Evolutionary conservation across 1,140 invertebrate species (phyloP), one percentile per base, ranked within the genome.

Genomic region (Drosophila nikananu): DNA sequence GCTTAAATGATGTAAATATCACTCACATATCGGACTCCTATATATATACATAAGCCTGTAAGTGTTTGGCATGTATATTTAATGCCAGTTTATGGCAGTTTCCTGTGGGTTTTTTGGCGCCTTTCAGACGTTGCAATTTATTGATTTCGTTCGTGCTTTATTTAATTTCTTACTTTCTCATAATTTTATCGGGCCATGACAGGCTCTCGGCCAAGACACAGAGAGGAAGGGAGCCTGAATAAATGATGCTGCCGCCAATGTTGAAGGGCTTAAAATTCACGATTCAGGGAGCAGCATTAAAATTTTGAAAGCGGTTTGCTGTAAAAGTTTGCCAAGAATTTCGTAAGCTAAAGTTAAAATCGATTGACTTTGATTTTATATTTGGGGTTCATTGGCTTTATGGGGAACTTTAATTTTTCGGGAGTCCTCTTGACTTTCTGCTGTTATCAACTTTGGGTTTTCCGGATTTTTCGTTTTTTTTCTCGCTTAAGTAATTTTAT

Each of bases 111-210:
- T 49, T 49, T 35, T 17, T 39, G 21, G 32, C 32, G 46, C 59
- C 57, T 66, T 62, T 59, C 48, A 55, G 64, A 62, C 75, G 48
- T 61, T 84, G 86, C 86, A 89, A 84, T 90, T 90, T 89, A 89
- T 89, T 90, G 84, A 89, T 89, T 84, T 84, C 60, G 60, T 81
- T 89, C 77, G 66, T 66, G 78, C 78, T 74, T 81, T 73, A 76
- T 87, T 84, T 81, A 81, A 84, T 89, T 89, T 71, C 55, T 17
- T 46, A n/a, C 46, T 41, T 52, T 59, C 71, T 37, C 67, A 37
- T 60, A 49, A 60, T 57, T 65, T 77, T 82, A 86, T 80, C 71
- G 61, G 30, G 49, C 52, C 65, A 27, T 68, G 83, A 73, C 70
- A 66, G 54, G 52, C 37, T 35, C 63, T 60, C 35, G 49, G 46